phyloP scores from a whole-genome alignment of 2,797 vertebrate genomes.

The Ispidina picta region DNA sequence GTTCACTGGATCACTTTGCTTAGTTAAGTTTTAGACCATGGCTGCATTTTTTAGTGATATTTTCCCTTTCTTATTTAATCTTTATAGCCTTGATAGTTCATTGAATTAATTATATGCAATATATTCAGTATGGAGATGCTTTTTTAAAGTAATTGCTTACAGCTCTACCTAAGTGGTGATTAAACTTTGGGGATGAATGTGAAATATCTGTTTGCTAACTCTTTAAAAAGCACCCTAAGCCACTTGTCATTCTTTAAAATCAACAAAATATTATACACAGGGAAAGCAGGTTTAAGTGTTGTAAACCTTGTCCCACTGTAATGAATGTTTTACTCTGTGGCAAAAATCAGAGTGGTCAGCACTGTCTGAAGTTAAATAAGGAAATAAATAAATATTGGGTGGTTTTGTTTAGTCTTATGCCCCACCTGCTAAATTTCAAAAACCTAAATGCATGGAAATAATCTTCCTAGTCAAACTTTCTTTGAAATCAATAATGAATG shows the following conservation, averaged over 20 bases:
- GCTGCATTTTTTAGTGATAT: constrained; percentile 89
- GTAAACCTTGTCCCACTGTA: not conserved
- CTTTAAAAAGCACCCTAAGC: not conserved
- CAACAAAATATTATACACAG: not conserved
- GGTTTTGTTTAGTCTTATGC: not conserved
- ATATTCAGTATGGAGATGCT: constrained; percentile 79
- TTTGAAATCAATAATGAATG: not conserved
- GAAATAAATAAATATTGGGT: not conserved
- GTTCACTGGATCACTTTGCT: constrained; percentile 96
- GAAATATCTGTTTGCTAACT: constrained; percentile 59
- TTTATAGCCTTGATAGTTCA: constrained; percentile 93
- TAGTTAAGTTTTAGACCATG: constrained; percentile 96
- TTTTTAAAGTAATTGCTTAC: constrained; percentile 77
- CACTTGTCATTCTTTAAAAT: constrained; percentile 7
- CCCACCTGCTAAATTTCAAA: not conserved
- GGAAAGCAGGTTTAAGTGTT: not conserved
- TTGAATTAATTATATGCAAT: constrained; percentile 92
- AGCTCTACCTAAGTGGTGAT: constrained; percentile 75
- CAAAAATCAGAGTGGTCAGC: not conserved
- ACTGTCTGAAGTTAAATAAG: not conserved
- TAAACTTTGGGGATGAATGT: constrained; percentile 71
- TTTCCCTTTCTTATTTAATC: constrained; percentile 95
- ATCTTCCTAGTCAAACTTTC: not conserved
- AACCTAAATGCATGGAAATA: constrained; percentile 2
- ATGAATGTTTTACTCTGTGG: not conserved